Conservation (phyloP, 2,888 invertebrate species). For the Drosophila paramelanica region DNA sequence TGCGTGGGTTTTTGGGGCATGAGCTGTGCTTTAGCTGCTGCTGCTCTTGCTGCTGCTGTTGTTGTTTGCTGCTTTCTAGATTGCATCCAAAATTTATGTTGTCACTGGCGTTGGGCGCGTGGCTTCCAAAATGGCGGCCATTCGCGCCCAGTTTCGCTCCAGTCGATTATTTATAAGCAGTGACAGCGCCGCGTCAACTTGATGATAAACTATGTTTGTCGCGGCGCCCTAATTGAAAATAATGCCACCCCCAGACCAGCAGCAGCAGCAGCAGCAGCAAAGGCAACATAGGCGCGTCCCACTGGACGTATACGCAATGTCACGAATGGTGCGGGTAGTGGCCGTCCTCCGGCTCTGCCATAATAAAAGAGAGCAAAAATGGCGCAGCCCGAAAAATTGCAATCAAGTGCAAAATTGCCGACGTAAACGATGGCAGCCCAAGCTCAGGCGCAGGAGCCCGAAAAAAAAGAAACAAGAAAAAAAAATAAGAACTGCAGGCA, state of each 20-base stretch:
- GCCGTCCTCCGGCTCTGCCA: conserved; percentile 32
- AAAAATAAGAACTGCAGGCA: conserved; percentile 64
- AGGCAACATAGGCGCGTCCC: conserved; percentile 43
- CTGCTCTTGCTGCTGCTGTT: conserved; percentile 16
- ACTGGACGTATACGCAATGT: conserved; percentile 77
- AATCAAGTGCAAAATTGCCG: conserved; percentile 84
- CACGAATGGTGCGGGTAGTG: conserved; percentile 39
- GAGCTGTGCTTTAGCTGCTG: conserved; percentile 4
- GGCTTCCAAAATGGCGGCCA: conserved; percentile 69
- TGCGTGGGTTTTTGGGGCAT: conserved; percentile 18
- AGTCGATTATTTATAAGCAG: conserved; percentile 81
- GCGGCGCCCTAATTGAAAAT: conserved; percentile 78
- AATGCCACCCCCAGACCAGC: conserved; percentile 47
- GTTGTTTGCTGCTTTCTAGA: conserved; percentile 55
- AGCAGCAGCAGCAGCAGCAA: not conserved
- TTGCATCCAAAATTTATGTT: conserved; percentile 83
- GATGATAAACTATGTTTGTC: conserved; percentile 81
- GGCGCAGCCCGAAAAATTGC: conserved; percentile 80
- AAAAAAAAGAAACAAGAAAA: conserved; percentile 8
- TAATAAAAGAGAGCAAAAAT: conserved; percentile 58
- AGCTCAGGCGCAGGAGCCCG: conserved; percentile 14
- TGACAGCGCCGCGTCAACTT: conserved; percentile 79
- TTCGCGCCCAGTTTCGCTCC: conserved; percentile 57
- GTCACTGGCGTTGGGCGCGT: conserved; percentile 57
- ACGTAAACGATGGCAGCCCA: conserved; percentile 75